These are phyloP conservation scores for Dromius quadrimaculatus DNA, from an alignment of 2,888 invertebrate genomes.

Conservation along the genomic window DNA sequence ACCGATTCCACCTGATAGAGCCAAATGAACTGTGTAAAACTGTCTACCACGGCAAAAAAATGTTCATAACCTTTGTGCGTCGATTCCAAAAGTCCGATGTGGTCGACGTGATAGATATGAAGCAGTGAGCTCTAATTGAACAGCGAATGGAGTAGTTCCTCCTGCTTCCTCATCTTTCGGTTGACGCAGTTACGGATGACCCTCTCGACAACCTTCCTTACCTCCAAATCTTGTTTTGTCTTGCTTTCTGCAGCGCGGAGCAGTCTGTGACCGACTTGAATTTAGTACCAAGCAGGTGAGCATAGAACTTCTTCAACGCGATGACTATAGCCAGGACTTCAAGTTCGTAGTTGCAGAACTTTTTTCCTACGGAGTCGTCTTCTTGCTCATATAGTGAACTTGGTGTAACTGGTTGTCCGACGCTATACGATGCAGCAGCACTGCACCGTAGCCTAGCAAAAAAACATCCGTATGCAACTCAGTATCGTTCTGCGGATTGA, in stretches of 20 bases:
- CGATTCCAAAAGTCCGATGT: conserved; percentile 38
- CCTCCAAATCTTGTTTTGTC: conserved; percentile 41
- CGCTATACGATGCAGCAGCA: too few relatives aligned
- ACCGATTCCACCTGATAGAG: conserved; percentile 50
- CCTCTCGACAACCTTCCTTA: conserved; percentile 41
- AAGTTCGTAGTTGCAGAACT: too few relatives aligned
- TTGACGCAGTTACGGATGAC: conserved; percentile 51
- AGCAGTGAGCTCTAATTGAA: background rate
- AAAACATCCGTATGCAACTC: too few relatives aligned
- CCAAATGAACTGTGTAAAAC: conserved; percentile 52
- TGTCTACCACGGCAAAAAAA: conserved; percentile 45
- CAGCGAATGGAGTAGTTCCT: background rate
- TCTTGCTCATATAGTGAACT: too few relatives aligned
- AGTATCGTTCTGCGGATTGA: conserved; percentile 53
- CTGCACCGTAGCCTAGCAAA: too few relatives aligned
- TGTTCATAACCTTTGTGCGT: conserved; percentile 48
- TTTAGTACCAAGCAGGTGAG: too few relatives aligned
- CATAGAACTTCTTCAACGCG: too few relatives aligned
- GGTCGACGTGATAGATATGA: conserved; percentile 47
- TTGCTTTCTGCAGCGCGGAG: conserved; percentile 16
- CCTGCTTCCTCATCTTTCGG: conserved; percentile 41
- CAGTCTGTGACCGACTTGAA: too few relatives aligned
- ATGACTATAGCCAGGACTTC: too few relatives aligned
- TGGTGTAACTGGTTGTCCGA: too few relatives aligned
- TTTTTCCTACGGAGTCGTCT: too few relatives aligned